Base-by-base conservation (phyloP, 2,797 vertebrate species). In the Clarias fuscus region DNA sequence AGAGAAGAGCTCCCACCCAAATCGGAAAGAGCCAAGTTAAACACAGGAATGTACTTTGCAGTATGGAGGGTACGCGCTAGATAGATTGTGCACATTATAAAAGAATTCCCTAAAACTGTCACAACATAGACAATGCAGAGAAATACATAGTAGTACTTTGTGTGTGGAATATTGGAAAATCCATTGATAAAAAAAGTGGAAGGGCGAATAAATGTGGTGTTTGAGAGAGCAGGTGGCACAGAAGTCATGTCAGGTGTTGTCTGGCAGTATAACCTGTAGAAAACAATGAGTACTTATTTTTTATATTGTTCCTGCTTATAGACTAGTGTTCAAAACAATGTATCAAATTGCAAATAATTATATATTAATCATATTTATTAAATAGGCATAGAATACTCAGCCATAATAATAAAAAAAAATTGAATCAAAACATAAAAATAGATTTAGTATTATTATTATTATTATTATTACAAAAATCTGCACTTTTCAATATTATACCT, bases 91-190 rank as follows among this genome's bases (percentile, higher is more conserved):
- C 18, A 88, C 84, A 89, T 88, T 48, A 90, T 85, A n/a, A 88
- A 89, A n/a, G 84, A 87, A 72, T 90, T 90, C 7, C 81, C 87
- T 61, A 89, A 83, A 79, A 90, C 73, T 33, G 88, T 86, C 73
- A 89, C 53, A 27, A 58, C 33, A 64, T 37, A 37, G 37, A 37
- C 37, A 37, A 0, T 37, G 37, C 37, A 37, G 37, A 37, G 37
- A 37, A 37, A 37, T 37, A 37, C 37, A 37, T 37, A 37, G 37
- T 37, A 37, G 37, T 37, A 37, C 37, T 37, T 37, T 37, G 37
- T 37, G 37, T 37, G 37, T 43, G 43, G 43, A 43, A 43, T 43
- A 43, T 43, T 43, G 40, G 0, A 43, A 43, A 43, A 43, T 43
- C 40, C 40, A 43, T 43, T 43, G 40, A 43, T 43, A 43, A 7